These are phyloP conservation scores for Crossocerus cetratus DNA, from an alignment of 2,888 invertebrate species.

Conservation along the genomic window DNA sequence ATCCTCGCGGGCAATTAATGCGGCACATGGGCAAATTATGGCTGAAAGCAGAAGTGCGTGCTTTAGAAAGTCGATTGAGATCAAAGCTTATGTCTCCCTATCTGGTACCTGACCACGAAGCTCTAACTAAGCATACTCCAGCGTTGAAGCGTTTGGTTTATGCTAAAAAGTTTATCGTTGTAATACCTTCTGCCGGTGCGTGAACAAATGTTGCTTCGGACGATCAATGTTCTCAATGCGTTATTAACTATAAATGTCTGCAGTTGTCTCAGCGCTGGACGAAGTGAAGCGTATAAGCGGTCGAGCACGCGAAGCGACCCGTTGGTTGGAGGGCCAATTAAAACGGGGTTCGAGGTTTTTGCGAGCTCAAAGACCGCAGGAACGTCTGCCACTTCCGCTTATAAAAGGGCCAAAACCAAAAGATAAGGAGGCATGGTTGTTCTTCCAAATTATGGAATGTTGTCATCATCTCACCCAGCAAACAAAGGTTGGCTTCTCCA, in stretches of 20 bases:
- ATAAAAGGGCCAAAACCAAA: constrained; percentile 88
- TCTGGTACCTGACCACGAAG: constrained; percentile 91
- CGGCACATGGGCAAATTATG: constrained; percentile 93
- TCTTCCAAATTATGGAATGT: constrained; percentile 90
- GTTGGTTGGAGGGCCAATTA: constrained; percentile 94
- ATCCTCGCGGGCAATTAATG: constrained; percentile 81
- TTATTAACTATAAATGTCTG: constrained; percentile 12
- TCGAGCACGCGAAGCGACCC: constrained; percentile 92
- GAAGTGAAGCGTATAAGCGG: constrained; percentile 91
- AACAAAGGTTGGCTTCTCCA: constrained; percentile 71
- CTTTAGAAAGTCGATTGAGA: constrained; percentile 86
- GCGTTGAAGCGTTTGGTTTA: constrained; percentile 90
- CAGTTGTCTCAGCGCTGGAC: constrained; percentile 93
- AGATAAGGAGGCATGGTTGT: constrained; percentile 85
- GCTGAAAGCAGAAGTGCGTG: constrained; percentile 91
- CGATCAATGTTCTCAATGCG: not conserved
- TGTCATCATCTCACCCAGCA: constrained; percentile 85
- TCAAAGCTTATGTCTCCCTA: constrained; percentile 86
- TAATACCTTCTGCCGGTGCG: constrained; percentile 92
- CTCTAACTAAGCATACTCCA: constrained; percentile 86
- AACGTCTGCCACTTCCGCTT: constrained; percentile 84
- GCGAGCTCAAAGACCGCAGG: constrained; percentile 91
- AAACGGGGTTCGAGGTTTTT: constrained; percentile 92
- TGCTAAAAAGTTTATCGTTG: constrained; percentile 89
- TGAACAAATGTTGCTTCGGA: constrained; percentile 35